These are phyloP conservation scores for Melopsittacus undulatus DNA, from an alignment of 2,797 vertebrate genomes.

Conservation along the genomic window DNA sequence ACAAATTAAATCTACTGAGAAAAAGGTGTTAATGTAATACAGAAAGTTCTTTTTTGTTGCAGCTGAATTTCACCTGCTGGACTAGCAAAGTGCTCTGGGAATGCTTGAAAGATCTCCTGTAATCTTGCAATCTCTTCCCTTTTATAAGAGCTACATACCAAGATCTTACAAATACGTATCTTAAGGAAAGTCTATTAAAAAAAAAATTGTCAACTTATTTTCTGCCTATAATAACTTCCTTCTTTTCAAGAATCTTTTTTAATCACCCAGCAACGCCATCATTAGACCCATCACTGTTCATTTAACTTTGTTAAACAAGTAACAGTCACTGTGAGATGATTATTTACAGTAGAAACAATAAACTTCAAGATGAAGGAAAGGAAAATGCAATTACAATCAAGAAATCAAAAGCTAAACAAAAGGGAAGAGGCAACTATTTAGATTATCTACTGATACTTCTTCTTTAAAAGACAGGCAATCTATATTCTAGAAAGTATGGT, in stretches of 20 bases:
- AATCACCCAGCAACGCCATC: not conserved
- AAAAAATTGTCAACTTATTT: not conserved
- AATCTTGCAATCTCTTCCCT: slow-evolving; percentile 23
- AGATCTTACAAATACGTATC: slow-evolving; percentile 1
- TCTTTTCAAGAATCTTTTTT: not conserved
- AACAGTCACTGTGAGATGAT: not conserved
- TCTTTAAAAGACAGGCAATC: not conserved
- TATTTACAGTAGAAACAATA: not conserved
- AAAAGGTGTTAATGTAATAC: not conserved
- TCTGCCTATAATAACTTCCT: not conserved
- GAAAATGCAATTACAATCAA: not conserved
- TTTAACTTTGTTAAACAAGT: not conserved
- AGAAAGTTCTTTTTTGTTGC: not conserved
- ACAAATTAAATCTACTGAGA: slow-evolving; percentile 9
- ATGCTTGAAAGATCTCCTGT: slow-evolving; percentile 27
- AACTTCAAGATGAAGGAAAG: not conserved
- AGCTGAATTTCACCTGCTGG: slow-evolving; percentile 35
- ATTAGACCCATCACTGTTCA: not conserved
- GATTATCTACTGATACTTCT: not conserved
- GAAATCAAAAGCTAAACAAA: slow-evolving; percentile 26
- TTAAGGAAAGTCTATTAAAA: not conserved
- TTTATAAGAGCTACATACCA: not conserved
- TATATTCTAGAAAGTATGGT: not conserved
- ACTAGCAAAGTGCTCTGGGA: slow-evolving; percentile 18
- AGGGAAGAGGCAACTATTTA: not conserved